Conservation (phyloP, 1,140 invertebrate genomes). For the Drosophila nigromelanica region DNA sequence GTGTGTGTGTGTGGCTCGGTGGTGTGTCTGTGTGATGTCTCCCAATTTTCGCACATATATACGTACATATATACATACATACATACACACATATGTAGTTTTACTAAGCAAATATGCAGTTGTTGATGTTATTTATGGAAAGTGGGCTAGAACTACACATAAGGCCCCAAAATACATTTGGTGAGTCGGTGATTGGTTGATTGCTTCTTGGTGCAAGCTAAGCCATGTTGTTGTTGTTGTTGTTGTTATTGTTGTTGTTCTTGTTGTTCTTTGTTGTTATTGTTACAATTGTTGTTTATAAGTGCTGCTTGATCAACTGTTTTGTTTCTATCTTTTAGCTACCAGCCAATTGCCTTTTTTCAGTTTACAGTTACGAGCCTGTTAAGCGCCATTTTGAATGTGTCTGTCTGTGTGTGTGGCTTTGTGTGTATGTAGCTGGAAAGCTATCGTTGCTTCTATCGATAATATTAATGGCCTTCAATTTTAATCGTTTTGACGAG, state of each 20-base stretch:
- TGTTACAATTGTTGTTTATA: neutral
- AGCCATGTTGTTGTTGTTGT: constrained; percentile 1
- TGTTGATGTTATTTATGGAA: constrained; percentile 10
- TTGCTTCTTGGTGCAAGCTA: constrained; percentile 14
- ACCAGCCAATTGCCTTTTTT: neutral
- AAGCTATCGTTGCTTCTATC: neutral
- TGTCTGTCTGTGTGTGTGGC: neutral
- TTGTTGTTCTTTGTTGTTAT: constrained; percentile 9
- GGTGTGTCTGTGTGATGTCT: constrained; percentile 13
- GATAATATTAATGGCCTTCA: neutral
- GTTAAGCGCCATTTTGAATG: constrained; percentile 2
- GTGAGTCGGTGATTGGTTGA: constrained; percentile 16
- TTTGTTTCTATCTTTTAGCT: neutral
- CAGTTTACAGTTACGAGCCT: neutral
- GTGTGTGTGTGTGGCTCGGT: constrained; percentile 1
- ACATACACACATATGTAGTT: constrained; percentile 8
- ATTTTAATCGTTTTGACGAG: no score
- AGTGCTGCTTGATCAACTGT: constrained; percentile 8
- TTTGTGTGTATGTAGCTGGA: neutral
- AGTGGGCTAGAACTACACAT: constrained; percentile 16
- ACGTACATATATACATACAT: constrained; percentile 13
- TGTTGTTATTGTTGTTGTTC: neutral
- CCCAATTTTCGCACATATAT: constrained; percentile 1
- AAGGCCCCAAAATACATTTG: constrained; percentile 3
- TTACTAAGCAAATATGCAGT: constrained; percentile 7